These are phyloP conservation scores for Chiloscyllium plagiosum DNA, from an alignment of 2,113 vertebrate species.

Conservation along the genomic window DNA sequence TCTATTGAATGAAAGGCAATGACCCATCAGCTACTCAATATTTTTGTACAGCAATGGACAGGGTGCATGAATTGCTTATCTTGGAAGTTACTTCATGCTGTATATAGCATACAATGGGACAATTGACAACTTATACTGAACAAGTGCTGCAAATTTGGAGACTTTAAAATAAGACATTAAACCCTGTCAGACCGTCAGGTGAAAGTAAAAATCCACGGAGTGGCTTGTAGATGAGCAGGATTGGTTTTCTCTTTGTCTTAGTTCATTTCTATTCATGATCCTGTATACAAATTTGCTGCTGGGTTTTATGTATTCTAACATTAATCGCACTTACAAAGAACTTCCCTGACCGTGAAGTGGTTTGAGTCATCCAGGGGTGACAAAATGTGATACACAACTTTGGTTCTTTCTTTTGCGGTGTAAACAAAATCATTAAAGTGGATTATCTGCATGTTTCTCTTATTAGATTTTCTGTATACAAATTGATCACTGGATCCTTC, in stretches of 20 bases:
- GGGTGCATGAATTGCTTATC: neutral
- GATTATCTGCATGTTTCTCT: neutral
- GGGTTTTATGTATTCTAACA: no score
- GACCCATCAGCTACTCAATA: neutral
- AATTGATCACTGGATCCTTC: neutral
- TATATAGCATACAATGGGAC: neutral
- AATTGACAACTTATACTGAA: neutral
- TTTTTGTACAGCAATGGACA: neutral
- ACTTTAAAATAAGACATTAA: neutral
- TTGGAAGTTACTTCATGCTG: neutral
- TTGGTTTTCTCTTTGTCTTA: neutral
- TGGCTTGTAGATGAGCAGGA: no score
- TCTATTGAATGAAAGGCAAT: slow-evolving; percentile 19
- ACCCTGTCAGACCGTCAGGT: neutral
- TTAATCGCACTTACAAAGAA: no score
- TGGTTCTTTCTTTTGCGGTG: no score
- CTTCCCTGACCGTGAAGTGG: no score
- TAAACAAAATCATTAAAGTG: no score
- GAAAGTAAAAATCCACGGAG: neutral
- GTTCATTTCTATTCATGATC: neutral
- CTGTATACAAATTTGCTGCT: neutral
- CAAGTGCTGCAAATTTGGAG: neutral
- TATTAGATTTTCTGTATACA: neutral
- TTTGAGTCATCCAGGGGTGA: no score
- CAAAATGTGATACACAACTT: no score